Evolutionary conservation across 2,113 vertebrate genomes (phyloP), one percentile per base, ranked within the genome.

Genomic region (Apistogramma diplotaenia): DNA sequence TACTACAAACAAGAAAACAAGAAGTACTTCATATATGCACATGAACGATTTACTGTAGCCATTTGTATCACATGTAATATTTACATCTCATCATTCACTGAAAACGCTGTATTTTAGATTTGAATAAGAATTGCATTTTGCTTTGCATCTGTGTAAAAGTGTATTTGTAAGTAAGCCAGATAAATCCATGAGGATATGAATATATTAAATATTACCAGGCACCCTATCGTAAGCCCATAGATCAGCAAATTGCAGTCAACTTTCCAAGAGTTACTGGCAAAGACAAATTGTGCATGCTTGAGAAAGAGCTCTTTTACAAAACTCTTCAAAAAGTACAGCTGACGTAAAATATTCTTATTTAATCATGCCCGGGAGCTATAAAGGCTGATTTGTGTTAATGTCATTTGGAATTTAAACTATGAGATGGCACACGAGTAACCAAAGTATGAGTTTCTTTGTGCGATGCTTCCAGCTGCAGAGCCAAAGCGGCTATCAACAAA

Each of bases 121-220:
- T 74, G 10, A 67, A 67, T 67, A 51, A 16, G n/a, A 55, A 27
- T 81, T 78, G 40, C 9, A 29, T 59, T 65, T 70, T 51, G 21
- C 46, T 23, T 46, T 51, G 31, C n/a, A 33, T 73, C 49, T 31
- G 37, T 65, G 27, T 59, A 35, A 77, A 59, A 78, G 18, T 70
- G 49, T 72, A 21, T 74, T 71, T 61, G 1, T 67, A 76, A n/a
- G 16, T 54, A 53, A 80, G 62, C 70, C 62, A 51, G 18, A 54
- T 3, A 75, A 31, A 57, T 74, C 61, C 78, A 74, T 19, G n/a
- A 29, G 57, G 83, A 74, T 51, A 60, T n/a, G 4, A 79, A 76
- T 57, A 85, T 88, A 87, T 87, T 81, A 87, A 87, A 55, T 54
- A 91, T 89, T 82, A 89, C 74, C 58, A 78, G 82, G 74, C 79